Conservation (phyloP, 2,888 invertebrate species). For the Campaea margaritaria region DNA sequence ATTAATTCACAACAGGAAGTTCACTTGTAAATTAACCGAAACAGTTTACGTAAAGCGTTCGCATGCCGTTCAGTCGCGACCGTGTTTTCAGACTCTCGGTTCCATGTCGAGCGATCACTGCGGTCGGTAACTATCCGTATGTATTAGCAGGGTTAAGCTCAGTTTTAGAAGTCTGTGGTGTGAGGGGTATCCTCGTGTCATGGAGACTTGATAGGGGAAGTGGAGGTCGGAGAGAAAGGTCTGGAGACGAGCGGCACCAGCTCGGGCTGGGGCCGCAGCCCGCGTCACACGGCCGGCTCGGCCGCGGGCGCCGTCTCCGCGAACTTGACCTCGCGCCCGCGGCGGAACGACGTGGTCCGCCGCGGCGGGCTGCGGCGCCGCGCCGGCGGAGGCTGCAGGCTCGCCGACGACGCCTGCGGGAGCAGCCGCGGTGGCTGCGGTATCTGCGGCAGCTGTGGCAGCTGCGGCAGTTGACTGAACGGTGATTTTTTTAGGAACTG, state of each 20-base stretch:
- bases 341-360: slow-evolving; percentile 77
- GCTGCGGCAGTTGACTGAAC: slow-evolving; percentile 70
- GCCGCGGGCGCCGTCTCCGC: slow-evolving; percentile 66
- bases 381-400: slow-evolving; percentile 70
- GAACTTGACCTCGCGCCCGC: slow-evolving; percentile 83
- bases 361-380: slow-evolving; percentile 70
- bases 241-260: slow-evolving; percentile 80
- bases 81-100: slow-evolving; percentile 4
- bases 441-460: slow-evolving; percentile 59
- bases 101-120: background rate
- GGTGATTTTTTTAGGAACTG: slow-evolving; percentile 90
- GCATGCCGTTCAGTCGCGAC: slow-evolving; percentile 28
- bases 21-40: background rate
- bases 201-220: slow-evolving; percentile 53
- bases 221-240: slow-evolving; percentile 52
- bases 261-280: slow-evolving; percentile 83
- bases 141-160: slow-evolving; percentile 29
- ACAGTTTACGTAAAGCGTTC: slow-evolving; percentile 19
- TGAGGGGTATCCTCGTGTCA: slow-evolving; percentile 62
- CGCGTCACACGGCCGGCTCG: slow-evolving; percentile 79
- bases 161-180: slow-evolving; percentile 73
- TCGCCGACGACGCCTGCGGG: slow-evolving; percentile 78
- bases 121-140: background rate
- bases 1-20: slow-evolving; percentile 5
- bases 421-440: slow-evolving; percentile 56